These are phyloP conservation scores for Chrysotoxum bicinctum DNA, from an alignment of 2,888 invertebrate genomes.

Conservation along the genomic window DNA sequence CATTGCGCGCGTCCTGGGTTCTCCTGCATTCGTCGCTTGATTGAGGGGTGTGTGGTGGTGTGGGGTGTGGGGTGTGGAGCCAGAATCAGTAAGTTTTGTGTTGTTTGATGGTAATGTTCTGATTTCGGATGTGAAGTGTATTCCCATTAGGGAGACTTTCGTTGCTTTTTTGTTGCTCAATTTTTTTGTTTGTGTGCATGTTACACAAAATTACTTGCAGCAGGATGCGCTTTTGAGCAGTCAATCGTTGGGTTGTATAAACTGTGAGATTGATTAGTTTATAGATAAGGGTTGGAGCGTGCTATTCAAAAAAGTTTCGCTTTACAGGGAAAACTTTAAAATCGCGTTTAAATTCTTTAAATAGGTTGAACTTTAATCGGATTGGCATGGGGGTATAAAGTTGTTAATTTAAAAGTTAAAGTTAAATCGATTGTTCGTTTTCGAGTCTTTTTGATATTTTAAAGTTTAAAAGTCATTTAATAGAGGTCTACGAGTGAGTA, in stretches of 20 bases:
- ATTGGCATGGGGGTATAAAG: neutral
- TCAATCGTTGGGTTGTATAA: neutral
- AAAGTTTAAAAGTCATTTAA: too few species aligned
- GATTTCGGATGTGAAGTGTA: slow-evolving; percentile 54
- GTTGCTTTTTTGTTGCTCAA: slow-evolving; percentile 53
- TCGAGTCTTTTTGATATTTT: too few species aligned
- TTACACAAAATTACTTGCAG: slow-evolving; percentile 33
- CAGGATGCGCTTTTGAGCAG: slow-evolving; percentile 55
- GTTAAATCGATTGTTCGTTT: neutral
- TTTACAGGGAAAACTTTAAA: neutral
- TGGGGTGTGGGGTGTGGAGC: too few species aligned
- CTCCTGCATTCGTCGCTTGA: neutral
- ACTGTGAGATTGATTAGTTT: slow-evolving; percentile 13
- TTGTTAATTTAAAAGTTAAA: neutral
- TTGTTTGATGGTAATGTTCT: slow-evolving; percentile 60
- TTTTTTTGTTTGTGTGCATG: neutral
- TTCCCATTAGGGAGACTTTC: slow-evolving; percentile 43
- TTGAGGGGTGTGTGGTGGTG: too few species aligned
- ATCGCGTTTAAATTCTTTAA: neutral
- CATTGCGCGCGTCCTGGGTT: neutral
- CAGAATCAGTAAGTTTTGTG: neutral
- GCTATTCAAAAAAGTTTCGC: neutral
- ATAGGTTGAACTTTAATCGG: neutral
- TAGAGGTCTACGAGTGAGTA: too few species aligned
- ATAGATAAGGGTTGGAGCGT: neutral